Evolutionary conservation across 37 sponge, comb jelly and placozoan genomes (phyloP).

Genomic region (Aphrocallistes beatrix): DNA sequence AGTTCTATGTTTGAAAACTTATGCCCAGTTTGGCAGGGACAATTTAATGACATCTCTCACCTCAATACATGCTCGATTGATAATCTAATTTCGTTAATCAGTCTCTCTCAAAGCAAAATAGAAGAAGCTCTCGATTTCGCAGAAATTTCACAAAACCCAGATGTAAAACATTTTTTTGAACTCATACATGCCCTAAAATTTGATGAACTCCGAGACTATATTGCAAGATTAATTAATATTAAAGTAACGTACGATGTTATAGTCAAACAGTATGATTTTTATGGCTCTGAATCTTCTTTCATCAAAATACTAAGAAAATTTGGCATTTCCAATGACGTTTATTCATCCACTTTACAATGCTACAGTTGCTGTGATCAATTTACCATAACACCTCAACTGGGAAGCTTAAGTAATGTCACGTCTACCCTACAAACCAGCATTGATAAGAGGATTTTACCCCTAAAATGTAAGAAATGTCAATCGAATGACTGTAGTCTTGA

Average conservation of each 20-base stretch:
- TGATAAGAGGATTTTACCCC: background rate
- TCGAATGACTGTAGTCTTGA: background rate
- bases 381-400: background rate
- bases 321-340: background rate
- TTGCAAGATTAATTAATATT: background rate
- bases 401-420: background rate
- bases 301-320: background rate
- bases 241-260: background rate
- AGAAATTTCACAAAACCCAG: background rate
- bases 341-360: background rate
- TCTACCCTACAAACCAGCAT: background rate
- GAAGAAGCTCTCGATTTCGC: background rate
- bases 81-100: background rate
- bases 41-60: background rate
- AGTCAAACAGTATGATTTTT: background rate
- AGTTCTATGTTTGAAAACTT: background rate
- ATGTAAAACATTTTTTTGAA: background rate
- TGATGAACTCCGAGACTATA: background rate
- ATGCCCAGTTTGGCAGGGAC: slow-evolving; percentile 5
- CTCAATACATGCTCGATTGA: background rate
- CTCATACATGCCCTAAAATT: background rate
- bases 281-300: background rate
- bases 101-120: background rate
- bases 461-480: background rate
- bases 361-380: background rate